These are phyloP conservation scores for Phodopus roborovskii DNA, from an alignment of 2,113 vertebrate species.

Conservation along the genomic window DNA sequence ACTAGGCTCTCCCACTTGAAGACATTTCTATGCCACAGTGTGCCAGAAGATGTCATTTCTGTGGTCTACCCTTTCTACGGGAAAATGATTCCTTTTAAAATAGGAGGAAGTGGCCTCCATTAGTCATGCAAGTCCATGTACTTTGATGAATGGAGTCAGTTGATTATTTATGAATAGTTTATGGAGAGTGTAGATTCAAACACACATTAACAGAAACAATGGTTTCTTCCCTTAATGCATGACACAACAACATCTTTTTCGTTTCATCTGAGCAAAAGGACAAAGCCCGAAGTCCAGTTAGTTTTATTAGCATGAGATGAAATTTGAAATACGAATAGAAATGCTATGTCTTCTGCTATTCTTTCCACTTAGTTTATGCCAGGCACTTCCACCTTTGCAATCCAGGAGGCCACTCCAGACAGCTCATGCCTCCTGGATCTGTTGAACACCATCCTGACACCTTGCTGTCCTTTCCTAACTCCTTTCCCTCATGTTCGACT, in stretches of 20 bases:
- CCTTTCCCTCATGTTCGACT: neutral
- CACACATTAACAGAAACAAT: neutral
- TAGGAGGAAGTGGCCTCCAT: neutral
- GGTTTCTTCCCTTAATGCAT: neutral
- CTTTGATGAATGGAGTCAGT: slow-evolving; percentile 1
- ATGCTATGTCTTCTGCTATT: neutral
- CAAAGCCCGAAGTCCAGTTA: neutral
- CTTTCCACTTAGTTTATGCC: neutral
- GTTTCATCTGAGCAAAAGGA: neutral
- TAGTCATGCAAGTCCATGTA: neutral
- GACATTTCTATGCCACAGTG: neutral
- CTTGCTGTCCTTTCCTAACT: neutral
- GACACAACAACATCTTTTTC: neutral
- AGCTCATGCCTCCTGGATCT: neutral
- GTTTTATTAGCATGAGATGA: neutral
- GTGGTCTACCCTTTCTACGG: neutral
- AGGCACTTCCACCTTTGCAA: neutral
- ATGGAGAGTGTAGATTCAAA: neutral
- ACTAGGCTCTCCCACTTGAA: neutral
- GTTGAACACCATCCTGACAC: neutral
- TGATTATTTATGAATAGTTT: slow-evolving; percentile 28
- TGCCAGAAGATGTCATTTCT: neutral
- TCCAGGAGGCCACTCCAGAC: neutral
- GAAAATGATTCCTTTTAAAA: neutral
- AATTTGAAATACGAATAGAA: neutral